Base-by-base conservation (phyloP, 2,888 invertebrate genomes). In the Apocheima hispidaria region DNA sequence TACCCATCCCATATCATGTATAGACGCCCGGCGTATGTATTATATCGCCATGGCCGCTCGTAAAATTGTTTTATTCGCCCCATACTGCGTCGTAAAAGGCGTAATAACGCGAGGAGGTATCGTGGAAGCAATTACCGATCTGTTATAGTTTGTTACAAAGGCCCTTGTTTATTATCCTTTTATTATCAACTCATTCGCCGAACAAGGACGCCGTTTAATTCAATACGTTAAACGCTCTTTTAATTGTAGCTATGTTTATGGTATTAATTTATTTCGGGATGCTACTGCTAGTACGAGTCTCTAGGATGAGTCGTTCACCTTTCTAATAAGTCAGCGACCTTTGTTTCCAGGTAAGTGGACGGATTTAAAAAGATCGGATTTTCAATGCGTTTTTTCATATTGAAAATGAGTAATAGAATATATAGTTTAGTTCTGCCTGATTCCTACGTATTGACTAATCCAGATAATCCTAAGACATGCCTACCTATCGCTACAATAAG, bases 31-130 rank as follows among this genome's bases (percentile, higher is more conserved):
- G 81, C n/a, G n/a, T 77, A 77, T 82, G 83, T 87, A 88, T 87
- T 85, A 90, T 90, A 87, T 87, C 84, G 87, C 80, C 90, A 91
- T 91, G 90, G 90, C 87, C 90, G 91, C 82, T 91, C 92, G 92
- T 92, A 92, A 92, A 92, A 91, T 92, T 92, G 92, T 90, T 92
- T 92, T 92, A 92, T 92, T 91, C 91, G 87, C 91, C 92, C 92
- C 91, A 91, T 92, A 91, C 92, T 90, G 89, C 88, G 87, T 92
- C 92, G 92, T 92, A 91, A 92, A 92, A 91, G 90, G 87, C 88
- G 92, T 92, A 92, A 92, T 92, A 92, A 92, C 91, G 90, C 87
- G 86, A 88, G 90, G 83, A 92, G 92, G 92, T 88, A 92, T 91
- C 90, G 92, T 88, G 87, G 88, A 90, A 90, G 90, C 92, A 92